Base-by-base conservation (phyloP, 53 echinoderm and acorn worm genomes). In the Paelopatides confundens region DNA sequence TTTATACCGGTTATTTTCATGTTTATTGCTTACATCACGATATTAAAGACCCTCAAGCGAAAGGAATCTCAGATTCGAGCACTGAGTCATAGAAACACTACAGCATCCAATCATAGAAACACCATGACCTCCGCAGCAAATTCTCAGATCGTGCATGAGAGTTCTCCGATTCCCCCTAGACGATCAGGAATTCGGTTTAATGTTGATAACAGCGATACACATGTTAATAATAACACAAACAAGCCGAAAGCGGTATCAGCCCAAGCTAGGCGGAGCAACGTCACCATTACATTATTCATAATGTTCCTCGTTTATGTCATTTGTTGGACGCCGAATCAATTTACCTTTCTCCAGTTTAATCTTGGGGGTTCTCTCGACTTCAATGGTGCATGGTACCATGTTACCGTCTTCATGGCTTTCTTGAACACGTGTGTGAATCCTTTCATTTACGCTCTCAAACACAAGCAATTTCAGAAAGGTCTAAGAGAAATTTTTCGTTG, bases 281-380 rank as follows among this genome's bases (percentile, higher is more conserved):
- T 97, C 34, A 97, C 97, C 33, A 67, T 95, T 69, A 95, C 96
- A 1, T 85, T 94, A 21, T 89, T 93, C 53, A 93, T 92, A 17
- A 86, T 95, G 12, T 96, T 96, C 67, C 35, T 91, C 40, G 92
- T 96, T 11, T 96, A 96, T 70, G 79, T 95, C 37, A 38, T 95
- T 8, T 96, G 96, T 91, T 96, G 96, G 96, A 90, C 96, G 3
- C 96, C 96, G 0, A 96, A 96, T 53, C 96, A 96, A 69, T 85
- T 96, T 40, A 96, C 96, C 5, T 96, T 94, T 51, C 86, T 96
- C 13, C 94, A 91, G 85, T 96, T 91, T 77, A 96, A 96, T 82
- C 85, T 96, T 11, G 96, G 95, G 27, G 96, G 96, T 9, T 62
- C 82, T 7, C 34, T 96, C 47, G 85, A 95, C 66, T 94, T 96